Evolutionary conservation across 2,113 vertebrate species (phyloP), one percentile per base, ranked within the genome.

Genomic region (Oncorhynchus tshawytscha): DNA sequence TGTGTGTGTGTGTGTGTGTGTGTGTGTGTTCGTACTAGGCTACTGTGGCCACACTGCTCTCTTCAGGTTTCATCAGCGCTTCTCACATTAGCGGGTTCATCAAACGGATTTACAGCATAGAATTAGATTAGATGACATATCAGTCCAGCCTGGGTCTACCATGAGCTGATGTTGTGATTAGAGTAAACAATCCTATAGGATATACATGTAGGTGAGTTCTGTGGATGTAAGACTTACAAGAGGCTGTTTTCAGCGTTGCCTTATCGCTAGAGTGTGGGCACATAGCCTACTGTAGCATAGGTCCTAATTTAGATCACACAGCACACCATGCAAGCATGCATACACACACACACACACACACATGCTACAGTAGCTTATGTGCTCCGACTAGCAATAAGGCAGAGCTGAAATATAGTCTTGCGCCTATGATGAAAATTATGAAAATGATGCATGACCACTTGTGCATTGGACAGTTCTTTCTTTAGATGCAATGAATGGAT

Each of bases 401-500:
- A 45, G 29, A n/a, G 45, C 68, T 70, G 68, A 70, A 70, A 70
- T 49, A 24, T 70, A n/a, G 4, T 39, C n/a, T 25, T 70, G 18
- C 49, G 60, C n/a, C 49, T 54, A 67, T 27, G 24, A 67, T 67
- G 11, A 9, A 15, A n/a, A n/a, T 25, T 2, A 13, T 39, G 45
- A 24, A 25, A 70, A 48, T 70, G 1, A 70, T 70, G n/a, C 68
- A 70, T 49, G 68, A 24, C 22, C 45, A 34, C 68, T 70, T 45
- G 48, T 70, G n/a, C 45, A 86, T 86, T 81, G 88, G 84, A 88
- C 84, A 80, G 82, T 91, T 90, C 91, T 87, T 88, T 90, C 89
- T 92, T 91, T 91, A 90, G 90, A 91, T 88, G 88, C 89, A 82
- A 85, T 87, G 86, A 88, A 91, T 91, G 82, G 88, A 90, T 91